Evolutionary conservation across 2,888 invertebrate species (phyloP).

Genomic region (Rhimphoctona megacephalus): DNA sequence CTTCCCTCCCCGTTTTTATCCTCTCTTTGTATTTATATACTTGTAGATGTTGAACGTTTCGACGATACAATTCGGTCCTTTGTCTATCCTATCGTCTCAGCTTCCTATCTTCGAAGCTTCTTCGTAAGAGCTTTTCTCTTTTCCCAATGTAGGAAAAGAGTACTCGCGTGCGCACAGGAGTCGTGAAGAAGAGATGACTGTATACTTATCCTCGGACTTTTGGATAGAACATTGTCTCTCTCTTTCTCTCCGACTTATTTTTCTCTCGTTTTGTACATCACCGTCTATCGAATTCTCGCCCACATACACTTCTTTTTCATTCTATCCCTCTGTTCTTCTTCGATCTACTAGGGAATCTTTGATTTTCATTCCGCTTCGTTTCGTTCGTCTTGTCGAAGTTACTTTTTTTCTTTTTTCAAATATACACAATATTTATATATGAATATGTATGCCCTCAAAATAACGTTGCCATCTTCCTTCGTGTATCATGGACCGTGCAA

Average conservation of each 20-base stretch:
- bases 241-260: not conserved
- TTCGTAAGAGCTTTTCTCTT: slow-evolving; percentile 33
- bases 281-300: not conserved
- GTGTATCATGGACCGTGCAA: not conserved
- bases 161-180: slow-evolving; percentile 1
- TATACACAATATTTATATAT: not conserved
- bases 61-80: slow-evolving; percentile 58
- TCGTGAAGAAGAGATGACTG: not conserved
- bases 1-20: not conserved
- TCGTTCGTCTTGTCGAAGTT: slow-evolving; percentile 15
- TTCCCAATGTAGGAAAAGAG: slow-evolving; percentile 12
- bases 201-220: slow-evolving; percentile 21
- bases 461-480: not conserved
- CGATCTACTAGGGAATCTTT: slow-evolving; percentile 24
- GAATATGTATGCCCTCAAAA: not conserved
- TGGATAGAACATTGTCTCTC: not conserved
- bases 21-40: slow-evolving; percentile 10
- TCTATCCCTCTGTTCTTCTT: not conserved
- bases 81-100: slow-evolving; percentile 54
- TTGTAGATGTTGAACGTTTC: slow-evolving; percentile 35
- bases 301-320: slow-evolving; percentile 1
- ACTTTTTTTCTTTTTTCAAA: slow-evolving; percentile 3
- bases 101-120: slow-evolving; percentile 39
- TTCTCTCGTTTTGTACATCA: slow-evolving; percentile 2
- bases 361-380: slow-evolving; percentile 44